A percentile compares a stretch with the other conserved stretches of the same genome.
phyloP scores from a whole-genome alignment of 2,888 invertebrate genomes.

The Pyrgus malvae region DNA sequence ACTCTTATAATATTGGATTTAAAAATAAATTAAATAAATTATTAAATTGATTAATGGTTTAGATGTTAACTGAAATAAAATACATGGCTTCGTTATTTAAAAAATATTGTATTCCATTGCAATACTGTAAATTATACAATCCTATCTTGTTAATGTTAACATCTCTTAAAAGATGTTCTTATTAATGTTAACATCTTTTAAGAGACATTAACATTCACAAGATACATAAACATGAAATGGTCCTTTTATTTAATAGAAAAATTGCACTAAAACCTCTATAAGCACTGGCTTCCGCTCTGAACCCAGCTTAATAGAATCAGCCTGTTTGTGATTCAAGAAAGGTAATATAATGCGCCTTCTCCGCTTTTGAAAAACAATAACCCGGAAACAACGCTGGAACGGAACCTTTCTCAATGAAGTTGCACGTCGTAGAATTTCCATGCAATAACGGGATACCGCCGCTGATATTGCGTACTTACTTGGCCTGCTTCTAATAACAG shows the following conservation, averaged over 20 bases:
- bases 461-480: slow-evolving; percentile 79
- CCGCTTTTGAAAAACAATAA: slow-evolving; percentile 79
- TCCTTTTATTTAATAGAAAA: neutral
- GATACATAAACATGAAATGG: neutral
- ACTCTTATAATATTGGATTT: too few species aligned
- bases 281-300: slow-evolving; percentile 3
- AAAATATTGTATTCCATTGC: too few species aligned
- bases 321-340: slow-evolving; percentile 64
- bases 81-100: too few species aligned
- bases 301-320: slow-evolving; percentile 62
- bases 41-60: too few species aligned
- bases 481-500: too few species aligned
- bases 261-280: neutral
- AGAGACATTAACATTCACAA: neutral
- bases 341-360: slow-evolving; percentile 67
- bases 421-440: slow-evolving; percentile 79
- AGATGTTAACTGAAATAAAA: too few species aligned
- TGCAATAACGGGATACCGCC: slow-evolving; percentile 77
- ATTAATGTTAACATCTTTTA: too few species aligned
- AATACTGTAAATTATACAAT: too few species aligned
- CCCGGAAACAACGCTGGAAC: slow-evolving; percentile 68
- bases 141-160: too few species aligned
- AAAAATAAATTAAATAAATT: too few species aligned
- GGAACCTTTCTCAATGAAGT: slow-evolving; percentile 75
- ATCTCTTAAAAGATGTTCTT: too few species aligned